A percentile compares a stretch with the other conserved stretches of the same genome.
Conservation (phyloP, 2,888 invertebrate genomes). For the Belgica antarctica region DNA sequence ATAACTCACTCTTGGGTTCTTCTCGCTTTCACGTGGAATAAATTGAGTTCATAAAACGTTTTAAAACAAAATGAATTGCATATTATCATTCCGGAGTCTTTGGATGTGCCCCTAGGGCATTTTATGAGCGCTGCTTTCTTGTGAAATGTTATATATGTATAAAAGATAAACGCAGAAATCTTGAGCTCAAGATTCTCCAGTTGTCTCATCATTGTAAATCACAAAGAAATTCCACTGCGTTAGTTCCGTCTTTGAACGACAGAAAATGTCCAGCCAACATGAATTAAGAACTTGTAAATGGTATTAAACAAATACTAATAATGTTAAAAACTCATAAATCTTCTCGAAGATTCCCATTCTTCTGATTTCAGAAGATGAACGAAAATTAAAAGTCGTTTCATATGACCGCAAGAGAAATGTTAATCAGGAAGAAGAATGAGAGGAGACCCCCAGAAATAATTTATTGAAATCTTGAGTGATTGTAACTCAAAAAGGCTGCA, state of each 20-base stretch:
- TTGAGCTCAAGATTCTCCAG: neutral
- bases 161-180: neutral
- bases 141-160: neutral
- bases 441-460: neutral
- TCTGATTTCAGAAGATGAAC: too few relatives aligned
- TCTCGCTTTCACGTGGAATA: neutral
- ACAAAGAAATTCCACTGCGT: neutral
- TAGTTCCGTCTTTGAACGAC: constrained; percentile 22
- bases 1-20: neutral
- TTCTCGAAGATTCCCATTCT: constrained; percentile 21
- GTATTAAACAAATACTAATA: constrained; percentile 36
- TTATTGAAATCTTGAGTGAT: constrained; percentile 13
- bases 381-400: constrained; percentile 33
- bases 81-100: constrained; percentile 26
- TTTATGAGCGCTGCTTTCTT: neutral
- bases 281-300: constrained; percentile 10
- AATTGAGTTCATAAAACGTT: constrained; percentile 16
- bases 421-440: neutral
- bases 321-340: constrained; percentile 42
- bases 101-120: constrained; percentile 2
- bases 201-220: constrained; percentile 4
- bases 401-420: constrained; percentile 33
- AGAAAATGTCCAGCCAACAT: too few relatives aligned
- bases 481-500: constrained; percentile 1
- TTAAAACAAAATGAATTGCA: constrained; percentile 38